Base-by-base conservation (phyloP, 1,140 invertebrate genomes). In the Heliconius hewitsoni region DNA sequence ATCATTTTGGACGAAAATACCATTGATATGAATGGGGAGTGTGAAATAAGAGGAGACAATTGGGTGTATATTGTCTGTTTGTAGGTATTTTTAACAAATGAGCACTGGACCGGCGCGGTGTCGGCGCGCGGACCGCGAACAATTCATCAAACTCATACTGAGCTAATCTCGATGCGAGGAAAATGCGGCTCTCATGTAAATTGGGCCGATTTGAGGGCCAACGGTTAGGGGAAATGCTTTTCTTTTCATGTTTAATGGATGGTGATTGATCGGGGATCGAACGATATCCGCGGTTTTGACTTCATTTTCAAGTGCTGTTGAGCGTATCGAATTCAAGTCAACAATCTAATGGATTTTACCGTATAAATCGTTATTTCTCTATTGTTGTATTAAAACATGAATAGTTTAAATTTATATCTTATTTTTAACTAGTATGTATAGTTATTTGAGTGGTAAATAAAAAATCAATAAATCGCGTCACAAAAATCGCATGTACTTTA, bases 61-160 rank as follows among this genome's bases (percentile, higher is more conserved):
- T 94, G 93, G 90, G 93, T 93, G 90, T 89, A 83, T 87, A 91
- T 91, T 37, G 34, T 37, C 34, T 37, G 34, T 37, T 8, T 8
- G 91, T 89, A 89, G 93, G 93, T 94, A 93, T 94, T 94, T 94
- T 94, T 94, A 94, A 94, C 93, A 94, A 94, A 94, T 94, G 93
- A 93, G 91, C 91, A 91, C 78, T 89, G 85, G 83, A 76, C 71
- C 76, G 82, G 82, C 81, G 78, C 76, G 81, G 82, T 81, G 80
- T 82, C 85, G 78, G 85, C 83, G 83, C 84, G 87, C 86, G 89
- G 87, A 86, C 89, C 83, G 87, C 83, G 87, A 89, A 91, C 92
- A 90, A 94, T 94, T 94, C 93, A 94, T 94, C 93, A 94, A 94
- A 91, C 91, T 94, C 93, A 93, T 94, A 92, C 93, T 87, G 88